These are phyloP conservation scores for Latrodectus elegans DNA, from an alignment of 2,888 invertebrate species.

Conservation along the genomic window DNA sequence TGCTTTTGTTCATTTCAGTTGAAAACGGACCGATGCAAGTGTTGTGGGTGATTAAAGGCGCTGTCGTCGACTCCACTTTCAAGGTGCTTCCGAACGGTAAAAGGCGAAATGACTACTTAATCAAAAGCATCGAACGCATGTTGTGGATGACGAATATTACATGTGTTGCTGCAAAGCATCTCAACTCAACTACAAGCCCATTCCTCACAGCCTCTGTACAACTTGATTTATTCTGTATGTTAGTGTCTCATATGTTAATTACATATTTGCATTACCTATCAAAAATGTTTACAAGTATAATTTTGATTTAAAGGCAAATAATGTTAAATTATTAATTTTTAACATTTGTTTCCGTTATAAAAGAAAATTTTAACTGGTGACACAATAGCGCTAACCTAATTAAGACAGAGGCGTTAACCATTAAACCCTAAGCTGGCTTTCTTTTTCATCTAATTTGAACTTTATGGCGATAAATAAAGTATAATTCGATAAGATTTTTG, in stretches of 20 bases:
- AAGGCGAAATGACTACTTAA: constrained; percentile 30
- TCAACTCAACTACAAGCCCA: constrained; percentile 37
- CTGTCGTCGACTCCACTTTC: constrained; percentile 50
- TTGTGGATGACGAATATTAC: constrained; percentile 52
- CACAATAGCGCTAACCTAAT: too few relatives aligned
- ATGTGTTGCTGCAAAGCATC: constrained; percentile 35
- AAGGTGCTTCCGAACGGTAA: constrained; percentile 33
- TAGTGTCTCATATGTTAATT: constrained; percentile 27
- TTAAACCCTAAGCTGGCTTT: too few relatives aligned
- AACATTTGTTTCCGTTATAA: too few relatives aligned
- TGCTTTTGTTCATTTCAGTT: background rate
- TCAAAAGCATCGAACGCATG: constrained; percentile 35
- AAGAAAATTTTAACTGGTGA: too few relatives aligned
- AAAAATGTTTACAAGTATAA: too few relatives aligned
- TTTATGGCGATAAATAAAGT: too few relatives aligned
- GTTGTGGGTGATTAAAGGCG: constrained; percentile 41
- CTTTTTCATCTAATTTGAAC: too few relatives aligned
- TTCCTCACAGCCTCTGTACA: constrained; percentile 36
- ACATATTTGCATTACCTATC: background rate
- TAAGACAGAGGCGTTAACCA: too few relatives aligned
- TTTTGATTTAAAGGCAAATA: too few relatives aligned
- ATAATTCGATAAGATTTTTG: too few relatives aligned
- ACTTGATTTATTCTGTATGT: constrained; percentile 64
- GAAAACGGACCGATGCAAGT: constrained; percentile 45
- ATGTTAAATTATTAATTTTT: too few relatives aligned